Base-by-base conservation (phyloP, 1,140 invertebrate genomes). In the Copidosoma floridanum region DNA sequence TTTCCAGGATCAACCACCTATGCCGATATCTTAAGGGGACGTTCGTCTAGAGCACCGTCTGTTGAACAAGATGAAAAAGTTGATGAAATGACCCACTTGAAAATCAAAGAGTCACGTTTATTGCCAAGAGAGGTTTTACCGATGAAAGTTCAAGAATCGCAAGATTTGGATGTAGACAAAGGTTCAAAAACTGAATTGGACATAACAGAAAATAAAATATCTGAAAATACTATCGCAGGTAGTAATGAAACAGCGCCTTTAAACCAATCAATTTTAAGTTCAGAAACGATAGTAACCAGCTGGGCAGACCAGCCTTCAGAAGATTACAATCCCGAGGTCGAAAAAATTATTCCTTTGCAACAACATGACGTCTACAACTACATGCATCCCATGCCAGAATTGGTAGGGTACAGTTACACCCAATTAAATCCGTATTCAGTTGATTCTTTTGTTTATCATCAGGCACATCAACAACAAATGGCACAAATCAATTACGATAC, bases 21-120 rank as follows among this genome's bases (percentile, higher is more conserved):
- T 71, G 89, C 90, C 6, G 89, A 91, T 73, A 88, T 92, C 57
- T 81, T 92, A 10, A 83, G 84, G 48, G 89, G 89, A 44, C 71
- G 76, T 46, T 65, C 68, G 26, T 70, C 70, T 2, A 66, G 69
- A 32, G 63, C 64, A 5, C 63, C 67, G 26, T 67, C 68, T 24
- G 62, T 63, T 14, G 62, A 62, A 27, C 64, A 61, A 8, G 57
- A 66, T 32, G 67, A 71, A 47, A 61, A 27, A 1, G 38, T 24
- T 21, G 40, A 53, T 35, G 55, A 68, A 41, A 72, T 71, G 68
- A 61, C 71, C 1, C 65, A 62, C n/a, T 18, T 69, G 5, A 64
- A 61, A 35, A 48, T 18, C n/a, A 51, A 55, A 56, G 38, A 54
- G 21, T 47, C 43, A 16, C 26, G 16, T 10, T 20, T 14, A 14